Percentiles rank a stretch among this genome's conserved stretches.
Evolutionary conservation across 2,113 vertebrate genomes (phyloP).

Genomic region (Numida meleagris): DNA sequence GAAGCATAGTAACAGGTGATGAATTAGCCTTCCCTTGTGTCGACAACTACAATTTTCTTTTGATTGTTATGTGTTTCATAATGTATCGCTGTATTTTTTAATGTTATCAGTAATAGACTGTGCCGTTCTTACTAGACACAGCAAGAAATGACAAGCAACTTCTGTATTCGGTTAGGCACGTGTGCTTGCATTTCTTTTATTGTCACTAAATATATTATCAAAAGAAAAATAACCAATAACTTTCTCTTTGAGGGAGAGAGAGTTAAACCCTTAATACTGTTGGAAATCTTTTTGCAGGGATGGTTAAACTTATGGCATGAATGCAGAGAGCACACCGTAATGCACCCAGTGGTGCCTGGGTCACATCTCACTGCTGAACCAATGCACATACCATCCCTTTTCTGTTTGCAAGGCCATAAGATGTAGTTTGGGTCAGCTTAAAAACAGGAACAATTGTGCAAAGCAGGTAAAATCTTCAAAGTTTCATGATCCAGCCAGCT

Average conservation of each 20-base stretch:
- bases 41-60: neutral
- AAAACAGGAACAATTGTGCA: neutral
- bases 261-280: neutral
- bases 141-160: neutral
- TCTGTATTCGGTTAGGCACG: accelerated
- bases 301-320: neutral
- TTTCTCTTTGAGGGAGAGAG: neutral
- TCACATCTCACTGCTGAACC: neutral
- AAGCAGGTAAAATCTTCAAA: neutral
- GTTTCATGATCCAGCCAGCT: neutral
- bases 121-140: neutral
- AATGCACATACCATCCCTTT: neutral
- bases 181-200: accelerated
- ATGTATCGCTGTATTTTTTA: neutral
- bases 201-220: neutral
- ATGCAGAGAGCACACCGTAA: neutral
- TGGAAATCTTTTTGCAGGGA: neutral
- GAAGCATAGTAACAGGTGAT: neutral
- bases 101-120: neutral
- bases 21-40: neutral
- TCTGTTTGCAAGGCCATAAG: neutral
- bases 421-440: neutral
- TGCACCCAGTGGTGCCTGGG: neutral
- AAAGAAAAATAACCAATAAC: neutral
- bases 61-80: neutral